These are phyloP conservation scores for Rafetus swinhoei DNA, from an alignment of 2,113 vertebrate genomes.

Conservation along the genomic window DNA sequence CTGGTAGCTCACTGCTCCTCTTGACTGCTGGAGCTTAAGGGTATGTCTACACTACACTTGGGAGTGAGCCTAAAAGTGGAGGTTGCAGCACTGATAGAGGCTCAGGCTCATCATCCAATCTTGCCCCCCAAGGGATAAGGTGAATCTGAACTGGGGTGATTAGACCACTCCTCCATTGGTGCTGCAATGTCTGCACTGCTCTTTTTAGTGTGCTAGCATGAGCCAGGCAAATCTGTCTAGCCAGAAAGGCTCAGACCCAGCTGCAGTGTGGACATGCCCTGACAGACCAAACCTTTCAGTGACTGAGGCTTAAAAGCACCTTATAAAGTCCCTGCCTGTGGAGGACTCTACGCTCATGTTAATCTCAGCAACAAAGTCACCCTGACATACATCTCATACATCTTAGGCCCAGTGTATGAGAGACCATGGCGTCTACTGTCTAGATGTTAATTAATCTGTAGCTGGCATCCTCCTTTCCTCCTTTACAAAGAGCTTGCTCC, in stretches of 20 bases:
- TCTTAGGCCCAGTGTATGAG: slow-evolving; percentile 1
- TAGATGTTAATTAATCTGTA: background rate
- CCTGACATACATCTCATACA: background rate
- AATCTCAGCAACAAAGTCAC: background rate
- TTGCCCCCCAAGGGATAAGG: background rate
- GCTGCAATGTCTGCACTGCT: background rate
- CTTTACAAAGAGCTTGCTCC: background rate
- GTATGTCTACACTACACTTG: background rate
- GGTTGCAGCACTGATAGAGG: background rate
- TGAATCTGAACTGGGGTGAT: background rate
- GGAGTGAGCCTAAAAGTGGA: background rate
- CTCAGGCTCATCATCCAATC: background rate
- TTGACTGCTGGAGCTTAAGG: background rate
- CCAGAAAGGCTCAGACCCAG: background rate
- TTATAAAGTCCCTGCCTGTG: background rate
- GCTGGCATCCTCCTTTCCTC: background rate
- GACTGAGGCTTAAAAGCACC: background rate
- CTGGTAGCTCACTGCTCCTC: background rate
- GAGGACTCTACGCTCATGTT: background rate
- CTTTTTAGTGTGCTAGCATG: background rate
- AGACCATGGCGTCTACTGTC: background rate
- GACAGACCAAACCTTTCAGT: background rate
- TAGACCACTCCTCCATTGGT: background rate
- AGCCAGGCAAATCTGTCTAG: background rate
- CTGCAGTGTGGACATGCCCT: background rate